Base-by-base conservation (phyloP, 2,888 invertebrate genomes). In the Dicranocentrus wangi region DNA sequence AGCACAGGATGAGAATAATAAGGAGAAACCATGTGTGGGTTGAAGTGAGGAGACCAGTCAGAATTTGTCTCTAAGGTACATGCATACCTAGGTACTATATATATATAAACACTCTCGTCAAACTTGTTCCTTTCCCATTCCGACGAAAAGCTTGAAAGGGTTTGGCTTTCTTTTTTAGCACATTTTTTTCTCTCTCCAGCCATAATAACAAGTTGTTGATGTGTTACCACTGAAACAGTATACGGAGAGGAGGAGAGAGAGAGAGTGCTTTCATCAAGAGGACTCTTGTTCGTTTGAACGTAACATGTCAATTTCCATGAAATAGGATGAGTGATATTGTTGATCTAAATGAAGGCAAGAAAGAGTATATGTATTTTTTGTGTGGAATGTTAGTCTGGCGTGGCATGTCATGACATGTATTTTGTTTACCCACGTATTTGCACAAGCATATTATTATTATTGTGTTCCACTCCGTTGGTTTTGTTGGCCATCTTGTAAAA, bases 221-320 rank as follows among this genome's bases (percentile, higher is more conserved):
- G 39, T n/a, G n/a, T n/a, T n/a, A n/a, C n/a, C n/a, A n/a, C n/a
- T n/a, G n/a, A 28, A 25, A 13, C 32, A 32, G 21, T n/a, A 61
- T n/a, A 28, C 7, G 1, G 13, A 5, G 32, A 28, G 28, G 3
- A 7, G 17, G 60, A 28, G n/a, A 61, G 28, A 61, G 1, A 28
- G n/a, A 32, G 28, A 28, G 5, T 15, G n/a, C 2, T 27, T 60
- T 61, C 28, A 53, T 53, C 53, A 17, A 17, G 15, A 61, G 17
- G 32, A 28, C 61, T 32, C 61, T 61, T 61, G 61, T 61, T 61
- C 17, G 61, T 21, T 39, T 28, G 8, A 32, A 61, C 28, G 61
- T 28, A 32, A 28, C 28, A 32, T 32, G 61, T 32, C 61, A 61
- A 61, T 63, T 63, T 42, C 63, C 42, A 42, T 63, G 42, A 63